A percentile compares a stretch with the other conserved stretches of the same genome.
Evolutionary conservation across 1,140 invertebrate species (phyloP).

Genomic region (Colletes latitarsis): DNA sequence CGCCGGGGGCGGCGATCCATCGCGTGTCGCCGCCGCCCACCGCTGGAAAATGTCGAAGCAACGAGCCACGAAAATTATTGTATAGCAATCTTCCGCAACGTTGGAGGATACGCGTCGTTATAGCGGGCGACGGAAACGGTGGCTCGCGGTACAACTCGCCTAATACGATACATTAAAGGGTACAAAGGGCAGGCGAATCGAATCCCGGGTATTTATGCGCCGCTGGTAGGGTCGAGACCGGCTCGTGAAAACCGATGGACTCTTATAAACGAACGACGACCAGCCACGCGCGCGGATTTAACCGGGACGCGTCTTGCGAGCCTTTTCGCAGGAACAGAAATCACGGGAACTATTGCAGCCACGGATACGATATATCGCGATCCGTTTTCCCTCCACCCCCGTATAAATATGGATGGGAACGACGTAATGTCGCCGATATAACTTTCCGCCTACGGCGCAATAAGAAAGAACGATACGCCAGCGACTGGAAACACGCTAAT

Average conservation of each 20-base stretch:
- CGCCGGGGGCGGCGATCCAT: conserved; percentile 3
- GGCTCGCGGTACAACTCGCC: not conserved
- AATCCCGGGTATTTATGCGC: not conserved
- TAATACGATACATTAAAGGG: not conserved
- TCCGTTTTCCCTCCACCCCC: not conserved
- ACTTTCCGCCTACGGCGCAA: conserved; percentile 3
- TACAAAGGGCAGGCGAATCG: not conserved
- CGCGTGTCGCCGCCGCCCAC: not conserved
- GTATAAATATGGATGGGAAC: conserved; percentile 35
- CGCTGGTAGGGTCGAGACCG: too few relatives aligned
- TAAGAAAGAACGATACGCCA: conserved; percentile 11
- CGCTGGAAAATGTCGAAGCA: conserved; percentile 17
- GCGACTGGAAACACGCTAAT: conserved; percentile 13
- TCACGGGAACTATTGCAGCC: not conserved
- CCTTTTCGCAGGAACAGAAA: not conserved
- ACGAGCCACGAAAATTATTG: conserved; percentile 35
- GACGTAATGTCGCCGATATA: conserved; percentile 4
- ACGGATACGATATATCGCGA: not conserved
- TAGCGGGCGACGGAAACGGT: conserved; percentile 9
- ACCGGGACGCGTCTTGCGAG: not conserved
- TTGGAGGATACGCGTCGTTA: not conserved
- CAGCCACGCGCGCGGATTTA: not conserved
- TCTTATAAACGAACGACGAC: not conserved
- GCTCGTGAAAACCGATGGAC: not conserved
- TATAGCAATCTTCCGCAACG: conserved; percentile 11